A percentile compares a stretch with the other conserved stretches of the same genome.
phyloP scores from a whole-genome alignment of 2,797 vertebrate species.

The Rhyacichthys aspro region DNA sequence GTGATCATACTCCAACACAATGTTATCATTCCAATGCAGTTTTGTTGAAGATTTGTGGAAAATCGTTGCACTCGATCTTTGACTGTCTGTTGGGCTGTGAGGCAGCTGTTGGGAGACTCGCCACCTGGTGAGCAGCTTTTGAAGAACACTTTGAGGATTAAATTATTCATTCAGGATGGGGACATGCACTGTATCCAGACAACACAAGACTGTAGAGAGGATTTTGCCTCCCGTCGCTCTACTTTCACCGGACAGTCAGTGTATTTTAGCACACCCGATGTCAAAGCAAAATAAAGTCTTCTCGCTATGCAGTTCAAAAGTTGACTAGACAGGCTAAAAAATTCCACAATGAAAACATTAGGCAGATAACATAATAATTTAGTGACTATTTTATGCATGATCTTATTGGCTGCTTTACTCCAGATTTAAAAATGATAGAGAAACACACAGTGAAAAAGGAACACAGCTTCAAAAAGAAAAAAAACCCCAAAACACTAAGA shows the following conservation, averaged over 20 bases:
- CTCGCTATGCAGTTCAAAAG: conserved; percentile 81
- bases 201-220: conserved; percentile 75
- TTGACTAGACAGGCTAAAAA: conserved; percentile 73
- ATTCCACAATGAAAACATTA: conserved; percentile 17
- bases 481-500: conserved; percentile 39
- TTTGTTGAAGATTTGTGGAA: conserved; percentile 92
- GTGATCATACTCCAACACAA: conserved; percentile 81
- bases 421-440: conserved; percentile 40
- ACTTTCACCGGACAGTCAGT: conserved; percentile 82
- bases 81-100: conserved; percentile 89
- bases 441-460: conserved; percentile 46
- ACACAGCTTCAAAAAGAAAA: conserved; percentile 43
- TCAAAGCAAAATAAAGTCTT: conserved; percentile 86
- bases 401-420: conserved; percentile 1
- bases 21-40: conserved; percentile 91
- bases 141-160: conserved; percentile 97
- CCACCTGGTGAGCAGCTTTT: conserved; percentile 91
- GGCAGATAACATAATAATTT: conserved; percentile 42
- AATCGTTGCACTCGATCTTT: conserved; percentile 92
- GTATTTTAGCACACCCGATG: conserved; percentile 84
- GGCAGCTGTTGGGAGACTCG: conserved; percentile 82
- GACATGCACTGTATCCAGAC: conserved; percentile 75
- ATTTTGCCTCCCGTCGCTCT: conserved; percentile 90
- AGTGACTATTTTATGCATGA: not conserved
- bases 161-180: conserved; percentile 95